Percentiles rank a stretch among this genome's conserved stretches.
These are phyloP conservation scores for Notiomystis cincta DNA, from an alignment of 2,113 vertebrate species.

Conservation along the genomic window DNA sequence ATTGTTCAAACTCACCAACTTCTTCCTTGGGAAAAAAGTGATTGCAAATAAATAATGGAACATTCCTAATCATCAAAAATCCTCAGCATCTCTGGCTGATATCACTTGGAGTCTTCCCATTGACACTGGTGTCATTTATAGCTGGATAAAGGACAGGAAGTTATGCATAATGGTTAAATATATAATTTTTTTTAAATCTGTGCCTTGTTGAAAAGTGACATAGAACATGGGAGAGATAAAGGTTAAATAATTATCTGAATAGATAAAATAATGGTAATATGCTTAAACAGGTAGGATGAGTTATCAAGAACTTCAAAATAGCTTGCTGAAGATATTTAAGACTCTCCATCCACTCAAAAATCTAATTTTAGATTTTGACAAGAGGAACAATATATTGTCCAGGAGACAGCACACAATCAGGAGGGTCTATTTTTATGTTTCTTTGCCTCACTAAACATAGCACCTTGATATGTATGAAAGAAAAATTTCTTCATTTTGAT, in stretches of 20 bases:
- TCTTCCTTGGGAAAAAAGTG: neutral
- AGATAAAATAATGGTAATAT: neutral
- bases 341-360: neutral
- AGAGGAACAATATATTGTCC: neutral
- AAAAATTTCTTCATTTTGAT: neutral
- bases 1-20: neutral
- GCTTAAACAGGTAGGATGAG: neutral
- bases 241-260: neutral
- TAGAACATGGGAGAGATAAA: neutral
- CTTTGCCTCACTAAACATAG: neutral
- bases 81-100: neutral
- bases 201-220: neutral
- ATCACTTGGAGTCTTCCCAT: neutral
- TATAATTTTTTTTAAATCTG: accelerated
- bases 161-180: neutral
- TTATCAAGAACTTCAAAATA: neutral
- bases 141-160: neutral
- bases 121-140: neutral
- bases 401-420: neutral
- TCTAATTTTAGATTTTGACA: neutral
- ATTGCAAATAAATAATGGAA: neutral
- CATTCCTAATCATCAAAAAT: neutral
- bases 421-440: neutral
- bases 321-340: neutral
- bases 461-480: neutral